These are phyloP conservation scores for Drosophila pseudoananassae DNA, from an alignment of 1,140 invertebrate species.

Conservation along the genomic window DNA sequence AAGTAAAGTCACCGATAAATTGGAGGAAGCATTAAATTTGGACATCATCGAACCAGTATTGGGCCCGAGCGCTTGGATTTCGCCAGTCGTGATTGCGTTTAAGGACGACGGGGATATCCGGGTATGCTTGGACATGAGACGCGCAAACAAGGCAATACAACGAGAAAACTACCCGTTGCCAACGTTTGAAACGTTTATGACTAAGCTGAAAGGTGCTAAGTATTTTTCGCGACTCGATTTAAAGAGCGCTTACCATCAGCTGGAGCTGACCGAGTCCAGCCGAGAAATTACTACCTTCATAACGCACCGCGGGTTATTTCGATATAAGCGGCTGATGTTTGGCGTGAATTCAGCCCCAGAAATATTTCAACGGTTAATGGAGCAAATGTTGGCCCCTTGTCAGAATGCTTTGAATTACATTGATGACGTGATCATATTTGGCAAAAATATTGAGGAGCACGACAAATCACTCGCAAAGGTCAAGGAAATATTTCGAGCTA, in stretches of 20 bases:
- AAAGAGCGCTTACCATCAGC: slow-evolving; percentile 16
- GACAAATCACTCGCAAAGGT: too few species aligned
- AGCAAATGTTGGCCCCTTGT: background rate
- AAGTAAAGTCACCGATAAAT: too few species aligned
- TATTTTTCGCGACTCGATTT: background rate
- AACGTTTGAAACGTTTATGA: too few species aligned
- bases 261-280: slow-evolving; percentile 8
- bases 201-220: too few species aligned
- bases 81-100: too few species aligned
- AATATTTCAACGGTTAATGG: slow-evolving; percentile 11
- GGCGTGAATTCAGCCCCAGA: slow-evolving; percentile 15
- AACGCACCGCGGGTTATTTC: slow-evolving; percentile 1
- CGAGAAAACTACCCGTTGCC: too few species aligned
- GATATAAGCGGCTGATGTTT: slow-evolving; percentile 21
- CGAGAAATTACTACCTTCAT: slow-evolving; percentile 20
- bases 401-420: too few species aligned
- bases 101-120: too few species aligned
- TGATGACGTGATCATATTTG: too few species aligned
- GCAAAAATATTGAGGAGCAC: too few species aligned
- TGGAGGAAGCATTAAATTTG: too few species aligned
- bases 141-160: slow-evolving; percentile 10
- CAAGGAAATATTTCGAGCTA: slow-evolving; percentile 1
- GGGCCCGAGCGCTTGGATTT: background rate
- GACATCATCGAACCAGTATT: too few species aligned
- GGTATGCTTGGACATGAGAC: slow-evolving; percentile 11